A percentile compares a stretch with the other conserved stretches of the same genome.
Conservation (phyloP, 2,888 invertebrate species). For the Sarcophaga variegata region DNA sequence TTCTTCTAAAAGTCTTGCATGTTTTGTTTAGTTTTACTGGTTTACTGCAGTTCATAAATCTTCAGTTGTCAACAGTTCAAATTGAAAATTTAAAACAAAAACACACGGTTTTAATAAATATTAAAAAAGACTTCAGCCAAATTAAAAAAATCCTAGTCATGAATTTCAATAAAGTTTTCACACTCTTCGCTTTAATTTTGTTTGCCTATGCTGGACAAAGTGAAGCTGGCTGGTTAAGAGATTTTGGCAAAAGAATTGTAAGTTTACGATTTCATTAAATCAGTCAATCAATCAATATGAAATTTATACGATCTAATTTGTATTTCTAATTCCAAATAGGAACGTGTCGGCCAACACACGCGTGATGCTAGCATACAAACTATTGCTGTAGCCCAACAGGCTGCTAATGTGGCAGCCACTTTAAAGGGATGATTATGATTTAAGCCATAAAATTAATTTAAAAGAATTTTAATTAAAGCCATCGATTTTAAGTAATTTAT, state of each 20-base stretch:
- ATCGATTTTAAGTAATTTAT: not conserved
- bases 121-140: not conserved
- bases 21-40: not conserved
- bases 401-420: constrained; percentile 71
- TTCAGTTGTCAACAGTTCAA: not conserved
- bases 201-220: constrained; percentile 71
- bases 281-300: not conserved
- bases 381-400: constrained; percentile 71
- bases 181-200: constrained; percentile 38
- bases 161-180: constrained; percentile 70
- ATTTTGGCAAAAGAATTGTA: constrained; percentile 73
- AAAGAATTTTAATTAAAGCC: not conserved
- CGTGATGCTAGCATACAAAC: constrained; percentile 72
- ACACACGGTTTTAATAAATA: constrained; percentile 6
- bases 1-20: not conserved
- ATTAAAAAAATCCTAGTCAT: constrained; percentile 34
- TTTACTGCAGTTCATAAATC: not conserved
- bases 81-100: not conserved
- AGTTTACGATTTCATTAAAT: not conserved
- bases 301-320: constrained; percentile 70
- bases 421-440: constrained; percentile 54
- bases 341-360: constrained; percentile 71
- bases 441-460: not conserved
- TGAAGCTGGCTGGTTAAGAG: constrained; percentile 76
- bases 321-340: constrained; percentile 54